Percentiles rank a stretch among this genome's conserved stretches.
Conservation (phyloP, 2,888 invertebrate genomes). For the Lochmaea crataegi region DNA sequence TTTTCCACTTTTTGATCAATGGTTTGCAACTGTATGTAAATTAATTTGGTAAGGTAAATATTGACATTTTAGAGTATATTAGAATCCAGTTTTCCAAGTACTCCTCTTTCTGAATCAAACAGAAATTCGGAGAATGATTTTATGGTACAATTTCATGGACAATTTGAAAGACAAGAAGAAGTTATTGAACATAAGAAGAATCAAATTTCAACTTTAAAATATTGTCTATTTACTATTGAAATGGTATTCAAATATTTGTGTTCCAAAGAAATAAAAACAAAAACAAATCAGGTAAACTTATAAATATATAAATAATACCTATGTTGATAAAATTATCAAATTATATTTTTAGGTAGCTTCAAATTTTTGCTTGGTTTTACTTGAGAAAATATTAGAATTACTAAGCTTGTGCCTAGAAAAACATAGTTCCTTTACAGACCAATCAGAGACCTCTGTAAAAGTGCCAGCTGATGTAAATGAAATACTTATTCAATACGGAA, state of each 20-base stretch:
- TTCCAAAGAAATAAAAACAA: constrained; percentile 51
- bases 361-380: constrained; percentile 65
- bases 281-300: constrained; percentile 46
- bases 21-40: too few species aligned
- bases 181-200: constrained; percentile 56
- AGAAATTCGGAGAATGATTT: constrained; percentile 34
- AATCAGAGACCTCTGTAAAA: constrained; percentile 65
- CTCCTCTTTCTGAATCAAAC: constrained; percentile 32
- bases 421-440: constrained; percentile 69
- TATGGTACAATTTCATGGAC: constrained; percentile 33
- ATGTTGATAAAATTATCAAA: background rate
- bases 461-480: constrained; percentile 69
- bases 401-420: constrained; percentile 69
- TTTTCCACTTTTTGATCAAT: background rate
- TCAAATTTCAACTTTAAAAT: constrained; percentile 66
- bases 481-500: constrained; percentile 71
- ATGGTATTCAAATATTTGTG: constrained; percentile 59
- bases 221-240: constrained; percentile 64
- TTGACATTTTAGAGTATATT: constrained; percentile 28
- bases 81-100: constrained; percentile 17
- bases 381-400: constrained; percentile 68
- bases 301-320: background rate
- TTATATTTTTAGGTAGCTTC: constrained; percentile 66
- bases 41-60: too few species aligned
- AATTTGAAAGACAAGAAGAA: constrained; percentile 48